Evolutionary conservation across 2,888 invertebrate species (phyloP).

Genomic region (Nomada fabriciana): DNA sequence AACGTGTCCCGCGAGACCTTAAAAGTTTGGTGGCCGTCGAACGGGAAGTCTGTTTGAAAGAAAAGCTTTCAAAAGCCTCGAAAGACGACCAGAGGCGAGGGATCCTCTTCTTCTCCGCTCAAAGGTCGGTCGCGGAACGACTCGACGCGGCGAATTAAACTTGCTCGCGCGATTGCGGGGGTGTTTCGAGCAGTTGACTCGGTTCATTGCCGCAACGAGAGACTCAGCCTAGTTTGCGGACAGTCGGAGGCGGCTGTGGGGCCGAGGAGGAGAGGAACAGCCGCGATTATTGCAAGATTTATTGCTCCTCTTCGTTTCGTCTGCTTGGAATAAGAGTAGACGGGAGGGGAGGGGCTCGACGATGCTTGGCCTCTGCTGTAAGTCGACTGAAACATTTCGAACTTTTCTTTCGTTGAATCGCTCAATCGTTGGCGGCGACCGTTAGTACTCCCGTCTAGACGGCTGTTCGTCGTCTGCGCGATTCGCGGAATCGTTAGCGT

Average conservation of each 20-base stretch:
- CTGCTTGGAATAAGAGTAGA: constrained; percentile 22
- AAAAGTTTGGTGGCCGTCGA: no score
- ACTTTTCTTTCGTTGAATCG: constrained; percentile 27
- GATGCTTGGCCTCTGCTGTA: not conserved
- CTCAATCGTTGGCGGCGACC: not conserved
- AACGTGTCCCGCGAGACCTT: no score
- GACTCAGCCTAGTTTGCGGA: constrained; percentile 73
- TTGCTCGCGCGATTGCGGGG: constrained; percentile 71
- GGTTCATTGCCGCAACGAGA: constrained; percentile 77
- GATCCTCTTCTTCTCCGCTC: constrained; percentile 11
- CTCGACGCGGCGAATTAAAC: constrained; percentile 57
- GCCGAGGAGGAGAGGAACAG: constrained; percentile 42
- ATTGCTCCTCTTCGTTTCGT: constrained; percentile 76
- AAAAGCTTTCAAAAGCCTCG: not conserved
- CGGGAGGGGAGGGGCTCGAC: not conserved
- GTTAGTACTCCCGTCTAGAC: constrained; percentile 13
- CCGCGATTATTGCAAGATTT: constrained; percentile 77
- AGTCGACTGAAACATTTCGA: not conserved
- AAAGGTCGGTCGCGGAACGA: constrained; percentile 52
- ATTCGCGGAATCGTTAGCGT: constrained; percentile 9
- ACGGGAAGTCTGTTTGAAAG: not conserved
- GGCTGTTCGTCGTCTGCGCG: constrained; percentile 3
- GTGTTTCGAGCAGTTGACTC: constrained; percentile 76
- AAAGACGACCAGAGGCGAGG: not conserved
- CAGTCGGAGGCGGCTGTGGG: constrained; percentile 35